A percentile compares a stretch with the other conserved stretches of the same genome.
Conservation (phyloP, 2,113 vertebrate genomes). For the Athene cunicularia region DNA sequence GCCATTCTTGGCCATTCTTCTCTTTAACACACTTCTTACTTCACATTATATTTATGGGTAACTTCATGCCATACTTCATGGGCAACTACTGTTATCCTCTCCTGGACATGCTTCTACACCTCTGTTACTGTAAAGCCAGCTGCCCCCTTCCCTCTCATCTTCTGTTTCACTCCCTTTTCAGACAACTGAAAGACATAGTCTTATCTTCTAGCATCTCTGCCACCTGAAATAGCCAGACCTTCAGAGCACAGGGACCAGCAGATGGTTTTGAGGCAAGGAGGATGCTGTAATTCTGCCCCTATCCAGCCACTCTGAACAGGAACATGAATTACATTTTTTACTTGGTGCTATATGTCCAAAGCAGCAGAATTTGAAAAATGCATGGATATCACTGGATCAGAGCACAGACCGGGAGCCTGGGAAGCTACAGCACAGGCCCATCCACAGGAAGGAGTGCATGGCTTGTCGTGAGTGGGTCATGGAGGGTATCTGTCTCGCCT, state of each 20-base stretch:
- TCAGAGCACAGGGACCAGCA: neutral
- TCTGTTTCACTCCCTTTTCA: neutral
- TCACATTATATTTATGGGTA: neutral
- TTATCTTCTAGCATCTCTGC: neutral
- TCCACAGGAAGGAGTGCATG: neutral
- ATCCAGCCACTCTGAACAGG: neutral
- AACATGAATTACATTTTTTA: fast-evolving
- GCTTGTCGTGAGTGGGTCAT: neutral
- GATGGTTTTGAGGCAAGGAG: neutral
- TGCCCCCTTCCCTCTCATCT: neutral
- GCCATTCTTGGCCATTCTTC: fast-evolving
- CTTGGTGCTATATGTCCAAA: neutral
- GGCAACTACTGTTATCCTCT: neutral
- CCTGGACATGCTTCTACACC: neutral
- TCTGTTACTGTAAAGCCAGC: neutral
- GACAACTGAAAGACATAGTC: neutral
- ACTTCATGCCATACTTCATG: neutral
- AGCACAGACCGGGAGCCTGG: neutral
- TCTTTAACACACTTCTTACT: neutral
- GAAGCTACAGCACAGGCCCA: neutral
- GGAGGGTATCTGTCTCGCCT: neutral
- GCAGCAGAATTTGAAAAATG: neutral
- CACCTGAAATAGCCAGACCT: neutral
- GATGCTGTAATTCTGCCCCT: neutral
- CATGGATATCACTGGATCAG: neutral